Base-by-base conservation (phyloP, 2,113 vertebrate species). In the Brachyhypopomus occidentalis region DNA sequence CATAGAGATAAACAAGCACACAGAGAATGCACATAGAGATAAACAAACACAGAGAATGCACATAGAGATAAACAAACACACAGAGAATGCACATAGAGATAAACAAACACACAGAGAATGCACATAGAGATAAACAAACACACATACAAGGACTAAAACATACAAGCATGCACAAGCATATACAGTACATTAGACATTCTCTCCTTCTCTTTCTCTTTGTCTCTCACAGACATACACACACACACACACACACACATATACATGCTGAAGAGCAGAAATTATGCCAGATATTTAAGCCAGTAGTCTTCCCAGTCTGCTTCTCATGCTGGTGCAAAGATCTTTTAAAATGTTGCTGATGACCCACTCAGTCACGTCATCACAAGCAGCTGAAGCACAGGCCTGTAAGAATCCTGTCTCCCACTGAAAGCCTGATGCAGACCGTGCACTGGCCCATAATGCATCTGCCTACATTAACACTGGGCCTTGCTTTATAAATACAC, bases 401-500 rank as follows among this genome's bases (percentile, higher is more conserved):
- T 41, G 5, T 9, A 2, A 6, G 30, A 30, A 30, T 41, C 41
- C 41, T 41, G 36, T 92, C 90, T 90, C 79, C 34, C 85, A 88
- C 87, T 90, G 88, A 91, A 90, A 92, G 88, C 87, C 84, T 69
- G 48, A 77, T 69, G 63, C 80, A 79, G 82, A 83, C 84, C 77
- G 64, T 58, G n/a, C 19, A 84, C 85, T 76, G 73, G 72, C 48
- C 86, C 82, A 89, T 91, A 93, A 93, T 93, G 90, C 89, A 93
- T 91, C 87, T 83, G 87, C 89, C 88, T 82, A 84, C 91, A 90
- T 88, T 90, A 90, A 92, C 85, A 36, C 11, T 0, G 34, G 83
- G 86, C 90, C 89, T 88, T 86, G 89, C 89, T 92, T 92, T 91
- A 92, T 89, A 93, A 92, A 94, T 93, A 92, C 84, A 88, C 79